These are phyloP conservation scores for Synchiropus splendidus DNA, from an alignment of 2,113 vertebrate genomes.

Conservation along the genomic window DNA sequence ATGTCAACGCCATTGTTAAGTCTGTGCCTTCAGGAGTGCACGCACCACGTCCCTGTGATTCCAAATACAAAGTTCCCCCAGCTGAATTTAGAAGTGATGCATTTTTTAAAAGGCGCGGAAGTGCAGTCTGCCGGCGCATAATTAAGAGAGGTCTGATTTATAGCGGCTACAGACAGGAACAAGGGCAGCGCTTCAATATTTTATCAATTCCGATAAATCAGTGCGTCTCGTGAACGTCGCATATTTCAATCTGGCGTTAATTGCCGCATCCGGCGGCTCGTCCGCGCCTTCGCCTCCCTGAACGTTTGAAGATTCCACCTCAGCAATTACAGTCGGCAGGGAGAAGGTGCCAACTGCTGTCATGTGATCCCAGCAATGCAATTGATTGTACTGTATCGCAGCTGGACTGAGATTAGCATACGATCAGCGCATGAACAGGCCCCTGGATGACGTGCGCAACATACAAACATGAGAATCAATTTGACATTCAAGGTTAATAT, in stretches of 20 bases:
- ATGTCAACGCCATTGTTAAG: too few species aligned
- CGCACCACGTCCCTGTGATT: too few species aligned
- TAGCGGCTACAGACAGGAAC: conserved; percentile 11
- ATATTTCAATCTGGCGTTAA: conserved; percentile 1
- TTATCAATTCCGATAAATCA: conserved; percentile 17
- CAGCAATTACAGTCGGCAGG: background rate
- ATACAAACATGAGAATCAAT: too few species aligned
- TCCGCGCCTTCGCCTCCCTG: conserved; percentile 2
- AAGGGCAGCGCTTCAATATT: conserved; percentile 17
- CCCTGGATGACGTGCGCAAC: too few species aligned
- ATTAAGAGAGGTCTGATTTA: conserved; percentile 7
- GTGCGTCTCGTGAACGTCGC: conserved; percentile 12
- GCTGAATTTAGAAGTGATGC: background rate
- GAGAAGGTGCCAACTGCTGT: too few species aligned
- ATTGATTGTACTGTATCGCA: too few species aligned
- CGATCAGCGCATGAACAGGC: too few species aligned
- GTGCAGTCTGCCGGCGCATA: conserved; percentile 5
- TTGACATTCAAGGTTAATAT: too few species aligned
- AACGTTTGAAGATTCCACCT: conserved; percentile 6
- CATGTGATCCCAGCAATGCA: too few species aligned
- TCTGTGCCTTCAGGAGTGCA: too few species aligned
- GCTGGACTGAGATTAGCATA: too few species aligned
- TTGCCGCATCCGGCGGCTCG: conserved; percentile 1
- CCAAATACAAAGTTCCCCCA: too few species aligned
- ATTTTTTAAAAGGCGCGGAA: background rate